Evolutionary conservation across 1,140 invertebrate genomes (phyloP), one percentile per base, ranked within the genome.

Genomic region (Phortica variegata): DNA sequence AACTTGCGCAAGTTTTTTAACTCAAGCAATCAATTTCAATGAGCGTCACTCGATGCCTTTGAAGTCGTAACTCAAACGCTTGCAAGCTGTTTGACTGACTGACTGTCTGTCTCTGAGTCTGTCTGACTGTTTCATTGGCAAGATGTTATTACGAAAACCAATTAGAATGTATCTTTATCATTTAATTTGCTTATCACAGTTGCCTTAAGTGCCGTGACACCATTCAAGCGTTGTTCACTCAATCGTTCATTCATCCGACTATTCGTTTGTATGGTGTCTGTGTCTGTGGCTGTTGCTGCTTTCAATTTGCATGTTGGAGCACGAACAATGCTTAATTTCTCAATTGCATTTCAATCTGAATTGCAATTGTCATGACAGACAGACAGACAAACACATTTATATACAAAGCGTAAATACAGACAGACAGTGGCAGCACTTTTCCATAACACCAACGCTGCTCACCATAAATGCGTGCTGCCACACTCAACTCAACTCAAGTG

Each of bases 311-410:
- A 31, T 40, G 46, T 41, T 40, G 39, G 48, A 50, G 52, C 9
- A 40, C 18, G 20, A 31, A 33, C 38, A 36, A 42, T 52, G 50
- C 63, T 66, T 58, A 60, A 51, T 68, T 60, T 53, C 57, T 68
- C 54, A 62, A 63, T 62, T 47, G 63, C 63, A 63, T 61, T 60
- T 54, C 63, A 62, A 68, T 49, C 56, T 53, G 54, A 53, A 68
- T 66, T 62, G 56, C 59, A 43, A 54, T 59, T 57, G 62, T 53
- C 49, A 55, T 56, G 49, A 44, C 37, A 37, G 41, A 52, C 36
- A 47, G 33, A 39, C 31, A 45, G 12, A 7, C 33, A 45, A n/a
- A 12, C 32, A 34, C 19, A n/a, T 17, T 32, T 5, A 21, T 3
- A 12, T 6, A 29, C 6, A 7, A 6, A 29, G 26, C 26, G 6